Evolutionary conservation across 2,797 vertebrate genomes (phyloP).

Genomic region (Sebastes alutus): DNA sequence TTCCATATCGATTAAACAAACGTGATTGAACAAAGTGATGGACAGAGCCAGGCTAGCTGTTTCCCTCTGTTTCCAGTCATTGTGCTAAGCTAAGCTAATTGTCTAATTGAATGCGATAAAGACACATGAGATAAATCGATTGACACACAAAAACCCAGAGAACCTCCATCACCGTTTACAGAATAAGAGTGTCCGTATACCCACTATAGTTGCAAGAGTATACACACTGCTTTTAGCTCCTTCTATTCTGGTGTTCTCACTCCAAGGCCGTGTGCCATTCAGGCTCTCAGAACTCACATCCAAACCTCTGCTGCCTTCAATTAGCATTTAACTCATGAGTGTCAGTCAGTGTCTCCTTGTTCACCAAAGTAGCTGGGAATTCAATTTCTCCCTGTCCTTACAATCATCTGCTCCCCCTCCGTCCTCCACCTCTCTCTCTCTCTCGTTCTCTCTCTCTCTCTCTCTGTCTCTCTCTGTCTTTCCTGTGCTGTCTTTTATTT

Average conservation of each 20-base stretch:
- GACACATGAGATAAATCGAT: no score
- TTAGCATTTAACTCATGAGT: constrained; percentile 84
- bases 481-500: neutral
- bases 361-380: constrained; percentile 71
- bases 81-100: neutral
- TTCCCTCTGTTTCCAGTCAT: neutral
- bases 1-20: neutral
- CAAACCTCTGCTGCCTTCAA: constrained; percentile 77
- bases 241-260: constrained; percentile 67
- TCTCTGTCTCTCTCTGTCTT: neutral
- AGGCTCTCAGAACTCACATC: constrained; percentile 75
- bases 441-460: neutral
- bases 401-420: constrained; percentile 26
- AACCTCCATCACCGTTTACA: neutral
- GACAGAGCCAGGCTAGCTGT: neutral
- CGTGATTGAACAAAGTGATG: neutral
- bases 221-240: constrained; percentile 70
- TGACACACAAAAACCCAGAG: no score
- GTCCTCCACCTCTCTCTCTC: constrained; percentile 17
- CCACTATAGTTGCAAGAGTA: constrained; percentile 30
- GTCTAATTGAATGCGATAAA: no score
- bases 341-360: constrained; percentile 72
- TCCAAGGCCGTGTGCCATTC: constrained; percentile 80
- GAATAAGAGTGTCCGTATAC: constrained; percentile 37
- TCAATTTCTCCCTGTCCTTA: constrained; percentile 67